Base-by-base conservation (phyloP, 1,140 invertebrate genomes). In the Parasteatoda tepidariorum region DNA sequence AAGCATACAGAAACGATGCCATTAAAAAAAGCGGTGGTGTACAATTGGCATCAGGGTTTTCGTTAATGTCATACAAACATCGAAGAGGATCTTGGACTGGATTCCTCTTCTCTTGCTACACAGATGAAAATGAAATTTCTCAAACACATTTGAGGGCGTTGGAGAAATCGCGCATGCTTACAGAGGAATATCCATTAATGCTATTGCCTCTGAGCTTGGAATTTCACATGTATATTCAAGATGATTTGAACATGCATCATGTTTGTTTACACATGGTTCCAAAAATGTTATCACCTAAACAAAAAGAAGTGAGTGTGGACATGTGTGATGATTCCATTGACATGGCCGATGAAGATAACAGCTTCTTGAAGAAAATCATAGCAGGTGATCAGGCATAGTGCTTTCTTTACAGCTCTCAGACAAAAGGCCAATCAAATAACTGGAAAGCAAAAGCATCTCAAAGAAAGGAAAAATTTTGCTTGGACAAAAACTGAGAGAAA, bases 281-380 rank as follows among this genome's bases (percentile, higher is more conserved):
- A 28, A 62, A 62, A 62, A 62, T 62, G 24, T 62, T 62, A 62
- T 62, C 59, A 62, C 59, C 22, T 62, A 28, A 62, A 13, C 59
- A 62, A 66, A 66, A 38, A 34, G 15, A 66, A 66, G 15, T 33
- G 30, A 66, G 31, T 18, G 30, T 34, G 30, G 38, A 34, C 31
- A 34, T 66, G 2, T 66, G 22, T 31, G n/a, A 31, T 9, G 62
- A 66, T 33, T 33, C 34, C 5, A 66, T 18, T 66, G 13, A 33
- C 15, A 33, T 31, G 31, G 13, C 30, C 15, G 30, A 66, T 18
- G 31, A 18, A 33, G 18, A 66, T 66, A 18, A n/a, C 33, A 18
- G 15, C 15, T 66, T 66, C 64, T 34, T 66, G 3, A 22, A 66
- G 31, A 34, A 66, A 66, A 31, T 66, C 30, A 28, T 61, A n/a